Base-by-base conservation (phyloP, 1,140 invertebrate species). In the Agraylea sexmaculata region DNA sequence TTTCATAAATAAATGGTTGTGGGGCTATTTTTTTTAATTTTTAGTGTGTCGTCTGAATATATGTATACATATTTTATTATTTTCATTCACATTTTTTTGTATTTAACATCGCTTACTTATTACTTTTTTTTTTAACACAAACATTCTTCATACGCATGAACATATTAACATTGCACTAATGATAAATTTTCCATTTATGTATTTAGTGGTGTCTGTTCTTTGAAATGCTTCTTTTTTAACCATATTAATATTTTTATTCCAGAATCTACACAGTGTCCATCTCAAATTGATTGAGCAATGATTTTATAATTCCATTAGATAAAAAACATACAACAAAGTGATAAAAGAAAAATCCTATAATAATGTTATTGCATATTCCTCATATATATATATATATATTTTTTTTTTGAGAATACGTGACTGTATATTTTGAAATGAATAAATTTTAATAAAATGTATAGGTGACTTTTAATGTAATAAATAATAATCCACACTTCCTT, bases 281-380 rank as follows among this genome's bases (percentile, higher is more conserved):
- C 42, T 36, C 37, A 46, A 47, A 37, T 42, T 50, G 16, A 39
- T 50, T n/a, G 41, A 49, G 11, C 38, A 46, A 37, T 49, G 36
- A 35, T 12, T 17, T 11, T n/a, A n/a, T n/a, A n/a, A n/a, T n/a
- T n/a, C n/a, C n/a, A n/a, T n/a, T n/a, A n/a, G n/a, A n/a, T n/a
- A n/a, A n/a, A n/a, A n/a, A n/a, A n/a, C n/a, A n/a, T n/a, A n/a
- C n/a, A n/a, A n/a, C n/a, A n/a, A n/a, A n/a, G n/a, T n/a, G n/a
- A n/a, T n/a, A n/a, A n/a, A n/a, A n/a, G n/a, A n/a, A n/a, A n/a
- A n/a, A n/a, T n/a, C n/a, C n/a, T n/a, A n/a, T n/a, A n/a, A n/a
- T n/a, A n/a, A n/a, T n/a, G n/a, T n/a, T n/a, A n/a, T n/a, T n/a
- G n/a, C n/a, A n/a, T n/a, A n/a, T n/a, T n/a, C n/a, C n/a, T n/a